A percentile compares a stretch with the other conserved stretches of the same genome.
Conservation (phyloP, 2,113 vertebrate genomes). For the Brachionichthys hirsutus region DNA sequence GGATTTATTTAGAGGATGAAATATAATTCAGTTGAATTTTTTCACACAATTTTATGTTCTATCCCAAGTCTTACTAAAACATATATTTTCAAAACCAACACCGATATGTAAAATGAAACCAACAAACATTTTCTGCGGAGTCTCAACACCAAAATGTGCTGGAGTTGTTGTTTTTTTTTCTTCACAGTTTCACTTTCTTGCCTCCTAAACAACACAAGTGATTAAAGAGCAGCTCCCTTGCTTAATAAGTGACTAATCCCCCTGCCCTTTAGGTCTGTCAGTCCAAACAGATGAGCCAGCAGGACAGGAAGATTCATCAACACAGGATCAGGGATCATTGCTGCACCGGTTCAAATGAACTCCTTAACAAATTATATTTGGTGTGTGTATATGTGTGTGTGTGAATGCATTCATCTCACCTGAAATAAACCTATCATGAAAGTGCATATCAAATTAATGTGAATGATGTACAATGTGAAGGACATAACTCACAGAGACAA, state of each 20-base stretch:
- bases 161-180: no score
- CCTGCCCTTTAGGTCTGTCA: conserved; percentile 65
- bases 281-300: conserved; percentile 55
- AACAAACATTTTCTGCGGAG: not conserved
- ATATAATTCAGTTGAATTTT: not conserved
- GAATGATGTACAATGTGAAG: no score
- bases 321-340: conserved; percentile 6
- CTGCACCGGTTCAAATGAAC: conserved; percentile 3
- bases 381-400: not conserved
- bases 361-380: not conserved
- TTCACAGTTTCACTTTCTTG: conserved; percentile 20
- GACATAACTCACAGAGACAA: no score
- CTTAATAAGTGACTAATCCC: conserved; percentile 62
- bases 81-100: not conserved
- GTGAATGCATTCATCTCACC: not conserved
- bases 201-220: conserved; percentile 41
- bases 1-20: not conserved
- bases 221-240: conserved; percentile 53
- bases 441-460: no score
- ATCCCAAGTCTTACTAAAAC: no score
- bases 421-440: no score
- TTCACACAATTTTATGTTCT: no score
- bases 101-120: conserved; percentile 1
- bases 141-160: not conserved
- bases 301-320: conserved; percentile 51